Evolutionary conservation across 1,140 invertebrate genomes (phyloP).

Genomic region (Tribolium madens): DNA sequence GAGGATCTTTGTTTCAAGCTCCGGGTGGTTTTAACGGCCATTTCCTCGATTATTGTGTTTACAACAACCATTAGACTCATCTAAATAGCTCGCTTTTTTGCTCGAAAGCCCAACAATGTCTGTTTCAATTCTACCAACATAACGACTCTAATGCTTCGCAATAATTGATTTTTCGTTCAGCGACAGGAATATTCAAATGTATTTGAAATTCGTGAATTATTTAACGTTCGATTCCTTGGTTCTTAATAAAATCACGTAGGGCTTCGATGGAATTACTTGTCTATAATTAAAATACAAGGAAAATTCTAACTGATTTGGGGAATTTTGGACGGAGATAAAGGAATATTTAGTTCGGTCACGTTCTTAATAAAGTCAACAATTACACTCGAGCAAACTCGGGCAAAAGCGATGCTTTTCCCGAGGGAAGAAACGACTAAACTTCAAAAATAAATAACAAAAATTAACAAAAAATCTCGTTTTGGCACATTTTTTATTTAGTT

Average conservation of each 20-base stretch:
- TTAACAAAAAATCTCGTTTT: too few species aligned
- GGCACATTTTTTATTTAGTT: too few species aligned
- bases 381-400: neutral
- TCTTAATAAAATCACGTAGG: conserved; percentile 5
- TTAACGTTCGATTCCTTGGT: too few species aligned
- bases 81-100: conserved; percentile 24
- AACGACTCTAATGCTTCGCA: neutral
- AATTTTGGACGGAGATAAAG: neutral
- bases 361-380: conserved; percentile 5
- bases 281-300: conserved; percentile 14
- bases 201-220: neutral
- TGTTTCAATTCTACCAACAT: neutral
- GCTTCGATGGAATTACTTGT: neutral
- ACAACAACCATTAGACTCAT: conserved; percentile 15
- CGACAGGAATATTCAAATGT: neutral
- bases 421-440: too few species aligned
- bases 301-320: neutral
- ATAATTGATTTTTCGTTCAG: neutral
- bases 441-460: too few species aligned
- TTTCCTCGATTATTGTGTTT: conserved; percentile 29
- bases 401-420: neutral
- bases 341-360: conserved; percentile 13
- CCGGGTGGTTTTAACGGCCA: conserved; percentile 27
- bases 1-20: conserved; percentile 7
- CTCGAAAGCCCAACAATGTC: neutral